Base-by-base conservation (phyloP, 2,888 invertebrate species). In the Tenthredo mesomela region DNA sequence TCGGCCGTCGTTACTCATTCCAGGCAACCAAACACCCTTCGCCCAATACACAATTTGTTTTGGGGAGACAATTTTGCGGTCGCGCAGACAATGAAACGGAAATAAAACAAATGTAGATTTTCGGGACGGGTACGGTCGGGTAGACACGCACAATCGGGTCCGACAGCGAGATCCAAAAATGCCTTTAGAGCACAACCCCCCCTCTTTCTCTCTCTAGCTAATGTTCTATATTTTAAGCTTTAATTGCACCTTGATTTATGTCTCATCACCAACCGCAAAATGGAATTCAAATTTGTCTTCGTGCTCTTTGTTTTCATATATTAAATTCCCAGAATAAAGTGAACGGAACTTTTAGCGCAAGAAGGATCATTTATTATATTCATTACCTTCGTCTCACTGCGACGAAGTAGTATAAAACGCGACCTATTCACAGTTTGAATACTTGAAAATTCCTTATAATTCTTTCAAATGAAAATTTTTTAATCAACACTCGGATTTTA, bases 21-120 rank as follows among this genome's bases (percentile, higher is more conserved):
- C 84, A 84, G 84, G 71, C 84, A 73, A 73, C 75, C 73, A 73
- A 71, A 75, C 84, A 84, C 58, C 84, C 73, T 54, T 40, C 58
- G 37, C 84, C 73, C 84, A 73, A 71, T 84, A 89, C 88, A 89
- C 89, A 89, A 89, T 89, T 89, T 90, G 89, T 89, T 89, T 88
- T 86, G 84, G 85, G 84, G 80, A 65, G 85, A 85, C 88, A 85
- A 87, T 89, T 89, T 89, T 89, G 86, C 89, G 88, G 88, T 86
- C 85, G 86, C 87, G 85, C 85, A 86, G 86, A 84, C 88, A 89
- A 88, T 86, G 86, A 88, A 88, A 87, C 86, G 87, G 88, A 87
- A 88, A 88, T 87, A 88, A 89, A 88, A 88, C 89, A 88, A 85
- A 86, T 85, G 84, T 87, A 80, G 82, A 70, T 84, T 84, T 85